These are phyloP conservation scores for Rhodinocichla rosea DNA, from an alignment of 2,113 vertebrate species.

Conservation along the genomic window DNA sequence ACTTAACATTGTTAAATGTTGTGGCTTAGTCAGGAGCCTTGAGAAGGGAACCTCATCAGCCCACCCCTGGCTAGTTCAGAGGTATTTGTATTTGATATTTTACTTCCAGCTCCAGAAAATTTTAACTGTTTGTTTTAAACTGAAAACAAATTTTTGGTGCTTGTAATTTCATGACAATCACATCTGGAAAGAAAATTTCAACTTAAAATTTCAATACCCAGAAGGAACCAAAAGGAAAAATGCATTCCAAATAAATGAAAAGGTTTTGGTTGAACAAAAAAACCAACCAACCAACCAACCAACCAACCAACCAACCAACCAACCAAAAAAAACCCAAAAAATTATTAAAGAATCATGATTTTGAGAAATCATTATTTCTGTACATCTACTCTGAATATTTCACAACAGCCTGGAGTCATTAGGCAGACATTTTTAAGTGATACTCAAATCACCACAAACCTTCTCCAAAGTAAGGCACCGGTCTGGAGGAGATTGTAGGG, in stretches of 20 bases:
- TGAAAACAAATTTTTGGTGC: background rate
- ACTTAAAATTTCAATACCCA: background rate
- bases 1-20: background rate
- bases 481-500: background rate
- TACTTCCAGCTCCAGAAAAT: background rate
- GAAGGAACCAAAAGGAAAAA: background rate
- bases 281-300: background rate
- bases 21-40: background rate
- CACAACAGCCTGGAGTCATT: background rate
- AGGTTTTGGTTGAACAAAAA: background rate
- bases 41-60: background rate
- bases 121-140: background rate
- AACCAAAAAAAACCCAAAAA: background rate
- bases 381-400: background rate
- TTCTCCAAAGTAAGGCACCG: background rate
- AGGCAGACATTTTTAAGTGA: background rate
- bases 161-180: background rate
- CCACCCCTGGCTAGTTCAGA: background rate
- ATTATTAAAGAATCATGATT: background rate
- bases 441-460: background rate
- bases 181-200: background rate
- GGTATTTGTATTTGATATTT: background rate
- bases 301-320: background rate
- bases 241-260: background rate
- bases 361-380: background rate